These are phyloP conservation scores for Phrynosoma platyrhinos DNA, from an alignment of 2,113 vertebrate genomes.

Conservation along the genomic window DNA sequence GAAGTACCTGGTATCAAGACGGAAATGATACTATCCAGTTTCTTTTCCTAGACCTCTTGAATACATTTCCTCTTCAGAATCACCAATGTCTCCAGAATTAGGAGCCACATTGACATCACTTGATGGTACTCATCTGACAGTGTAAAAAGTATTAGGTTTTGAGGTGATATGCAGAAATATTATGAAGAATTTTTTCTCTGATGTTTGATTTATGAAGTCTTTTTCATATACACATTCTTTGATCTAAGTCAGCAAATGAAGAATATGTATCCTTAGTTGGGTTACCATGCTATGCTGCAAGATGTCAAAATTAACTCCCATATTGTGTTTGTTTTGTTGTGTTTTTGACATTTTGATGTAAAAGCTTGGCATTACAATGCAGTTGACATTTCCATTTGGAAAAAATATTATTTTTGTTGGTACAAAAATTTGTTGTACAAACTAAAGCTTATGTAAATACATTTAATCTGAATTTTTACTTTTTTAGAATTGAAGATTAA, in stretches of 20 bases:
- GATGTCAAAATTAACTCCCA: not conserved
- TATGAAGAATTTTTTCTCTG: not conserved
- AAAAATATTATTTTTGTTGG: not conserved
- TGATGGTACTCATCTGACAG: not conserved
- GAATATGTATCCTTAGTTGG: not conserved
- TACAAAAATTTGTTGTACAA: not conserved
- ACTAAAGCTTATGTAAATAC: slow-evolving; percentile 5
- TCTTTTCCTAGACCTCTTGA: not conserved
- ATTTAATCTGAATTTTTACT: not conserved
- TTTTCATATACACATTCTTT: not conserved
- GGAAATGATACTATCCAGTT: not conserved
- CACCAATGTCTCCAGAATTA: not conserved
- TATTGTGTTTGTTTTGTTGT: not conserved
- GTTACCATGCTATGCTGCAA: not conserved
- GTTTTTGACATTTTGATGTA: slow-evolving; percentile 1
- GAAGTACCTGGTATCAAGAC: not conserved
- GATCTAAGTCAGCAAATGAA: not conserved
- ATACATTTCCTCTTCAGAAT: not conserved
- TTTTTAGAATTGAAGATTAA: not conserved
- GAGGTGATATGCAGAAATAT: not conserved
- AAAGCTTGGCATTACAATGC: not conserved
- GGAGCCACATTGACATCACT: not conserved
- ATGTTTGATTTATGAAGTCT: not conserved
- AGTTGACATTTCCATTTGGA: not conserved
- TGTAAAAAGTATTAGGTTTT: not conserved